Percentiles rank a stretch among this genome's conserved stretches.
Evolutionary conservation across 2,888 invertebrate species (phyloP).

Genomic region (Cheilosia variabilis): DNA sequence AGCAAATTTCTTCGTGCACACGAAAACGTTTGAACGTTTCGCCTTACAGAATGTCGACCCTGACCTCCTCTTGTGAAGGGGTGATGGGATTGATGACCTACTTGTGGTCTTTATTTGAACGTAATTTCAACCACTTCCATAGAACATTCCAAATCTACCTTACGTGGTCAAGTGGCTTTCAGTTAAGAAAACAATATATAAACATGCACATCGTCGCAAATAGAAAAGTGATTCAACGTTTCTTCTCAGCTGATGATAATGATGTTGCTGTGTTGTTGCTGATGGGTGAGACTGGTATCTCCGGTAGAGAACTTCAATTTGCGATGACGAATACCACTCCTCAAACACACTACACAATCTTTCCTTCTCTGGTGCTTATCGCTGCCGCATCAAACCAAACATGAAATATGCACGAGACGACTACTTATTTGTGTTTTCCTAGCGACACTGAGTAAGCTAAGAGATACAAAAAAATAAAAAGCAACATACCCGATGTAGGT

Average conservation of each 20-base stretch:
- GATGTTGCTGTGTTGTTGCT: constrained; percentile 2
- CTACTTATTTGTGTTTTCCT: constrained; percentile 18
- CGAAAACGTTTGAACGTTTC: no score
- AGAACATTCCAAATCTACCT: no score
- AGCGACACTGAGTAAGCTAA: constrained; percentile 11
- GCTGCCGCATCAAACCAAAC: constrained; percentile 32
- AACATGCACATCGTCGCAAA: constrained; percentile 9
- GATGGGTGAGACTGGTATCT: constrained; percentile 33
- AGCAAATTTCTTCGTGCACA: no score
- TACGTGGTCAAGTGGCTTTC: no score
- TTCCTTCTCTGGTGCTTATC: constrained; percentile 31
- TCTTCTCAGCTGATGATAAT: constrained; percentile 17
- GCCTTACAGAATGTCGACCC: no score
- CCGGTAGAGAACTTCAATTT: constrained; percentile 13
- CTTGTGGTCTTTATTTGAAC: no score
- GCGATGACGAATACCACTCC: constrained; percentile 30
- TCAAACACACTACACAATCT: not conserved
- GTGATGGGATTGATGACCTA: no score
- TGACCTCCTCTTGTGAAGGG: no score
- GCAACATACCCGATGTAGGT: constrained; percentile 46
- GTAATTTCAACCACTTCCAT: no score
- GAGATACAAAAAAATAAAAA: constrained; percentile 36
- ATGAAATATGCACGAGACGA: constrained; percentile 34
- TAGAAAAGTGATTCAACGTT: constrained; percentile 26
- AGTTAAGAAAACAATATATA: no score